Base-by-base conservation (phyloP, 2,113 vertebrate species). In the Carlito syrichta region DNA sequence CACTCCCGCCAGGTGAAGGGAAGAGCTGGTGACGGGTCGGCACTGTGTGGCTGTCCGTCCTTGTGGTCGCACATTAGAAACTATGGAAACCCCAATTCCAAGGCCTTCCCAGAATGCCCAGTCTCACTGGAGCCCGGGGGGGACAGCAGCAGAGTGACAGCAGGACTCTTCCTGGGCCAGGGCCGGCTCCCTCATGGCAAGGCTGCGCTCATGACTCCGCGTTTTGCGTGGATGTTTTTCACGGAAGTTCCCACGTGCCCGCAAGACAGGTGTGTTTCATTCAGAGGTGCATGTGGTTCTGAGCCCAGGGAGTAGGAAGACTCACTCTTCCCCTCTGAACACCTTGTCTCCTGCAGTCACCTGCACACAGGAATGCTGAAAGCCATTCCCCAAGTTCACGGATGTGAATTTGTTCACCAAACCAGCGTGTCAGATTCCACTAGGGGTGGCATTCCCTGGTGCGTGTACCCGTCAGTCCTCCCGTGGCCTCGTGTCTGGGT, bases 401-500 rank as follows among this genome's bases (percentile, higher is more conserved):
- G 22, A 6, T n/a, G 38, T 48, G 81, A 17, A 17, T 40, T 58
- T 2, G 0, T 27, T 71, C 27, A 3, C 76, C 4, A 19, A 32
- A 8, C 27, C 27, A 71, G 7, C 9, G 2, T 9, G 38, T 48
- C 54, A 0, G 2, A 23, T 50, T 62, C 35, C 23, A 22, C 74
- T 2, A n/a, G 74, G 48, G 54, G 30, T 22, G 27, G 8, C 4
- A 3, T 6, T 16, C 52, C 7, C n/a, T n/a, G n/a, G n/a, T n/a
- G n/a, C n/a, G n/a, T n/a, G n/a, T n/a, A n/a, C n/a, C n/a, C n/a
- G n/a, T n/a, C n/a, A n/a, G n/a, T 77, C 32, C n/a, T 88, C 32
- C 35, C 0, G 0, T 5, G 45, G 54, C 19, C 17, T 58, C n/a
- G 0, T 2, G 12, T 17, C 45, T 17, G 35, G 50, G 32, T 12